Conservation (phyloP, 1,140 invertebrate species). For the Parapsyche elsis region DNA sequence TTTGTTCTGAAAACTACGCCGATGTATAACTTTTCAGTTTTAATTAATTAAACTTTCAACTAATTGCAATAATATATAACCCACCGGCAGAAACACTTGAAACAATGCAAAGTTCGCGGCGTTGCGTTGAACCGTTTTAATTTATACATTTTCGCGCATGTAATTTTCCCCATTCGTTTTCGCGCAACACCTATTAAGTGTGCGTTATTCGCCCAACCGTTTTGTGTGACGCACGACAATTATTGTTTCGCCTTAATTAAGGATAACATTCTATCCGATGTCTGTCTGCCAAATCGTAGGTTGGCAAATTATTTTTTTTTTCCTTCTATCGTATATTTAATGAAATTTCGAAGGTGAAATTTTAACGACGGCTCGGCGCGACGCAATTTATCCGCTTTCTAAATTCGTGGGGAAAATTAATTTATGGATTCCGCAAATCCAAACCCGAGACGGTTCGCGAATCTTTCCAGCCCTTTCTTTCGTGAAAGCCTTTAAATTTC, state of each 20-base stretch:
- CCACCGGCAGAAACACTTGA: neutral
- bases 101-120: neutral
- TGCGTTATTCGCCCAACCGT: too few species aligned
- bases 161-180: too few species aligned
- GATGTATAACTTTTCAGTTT: constrained; percentile 16
- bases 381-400: too few species aligned
- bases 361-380: neutral
- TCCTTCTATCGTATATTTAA: too few species aligned
- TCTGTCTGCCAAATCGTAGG: neutral
- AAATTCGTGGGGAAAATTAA: neutral
- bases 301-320: neutral
- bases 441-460: neutral
- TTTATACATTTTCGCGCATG: neutral
- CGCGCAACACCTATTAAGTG: too few species aligned
- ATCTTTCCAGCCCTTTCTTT: neutral
- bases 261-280: too few species aligned
- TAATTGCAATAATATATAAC: constrained; percentile 19
- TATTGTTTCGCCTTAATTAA: constrained; percentile 8
- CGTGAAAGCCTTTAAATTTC: neutral
- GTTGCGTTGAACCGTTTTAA: too few species aligned
- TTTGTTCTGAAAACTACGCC: too few species aligned
- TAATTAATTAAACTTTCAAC: constrained; percentile 10
- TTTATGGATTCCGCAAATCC: constrained; percentile 17
- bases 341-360: neutral
- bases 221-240: neutral